Percentiles rank a stretch among this genome's conserved stretches.
These are phyloP conservation scores for Drosophila subquinaria DNA, from an alignment of 2,888 invertebrate genomes.

Conservation along the genomic window DNA sequence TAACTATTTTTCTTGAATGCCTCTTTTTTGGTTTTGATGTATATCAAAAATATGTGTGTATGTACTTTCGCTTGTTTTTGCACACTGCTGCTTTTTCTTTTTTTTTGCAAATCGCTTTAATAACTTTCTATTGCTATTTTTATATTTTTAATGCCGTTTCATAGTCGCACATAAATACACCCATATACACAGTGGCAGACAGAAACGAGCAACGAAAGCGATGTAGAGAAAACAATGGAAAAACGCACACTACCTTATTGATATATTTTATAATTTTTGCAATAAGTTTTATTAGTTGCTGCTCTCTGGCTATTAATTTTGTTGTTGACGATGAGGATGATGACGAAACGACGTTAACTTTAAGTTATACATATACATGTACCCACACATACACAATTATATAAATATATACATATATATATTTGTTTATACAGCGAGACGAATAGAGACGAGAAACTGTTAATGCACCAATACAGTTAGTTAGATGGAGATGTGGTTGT, in stretches of 20 bases:
- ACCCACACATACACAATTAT: conserved; percentile 28
- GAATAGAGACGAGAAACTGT: conserved; percentile 56
- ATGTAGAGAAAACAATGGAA: conserved; percentile 49
- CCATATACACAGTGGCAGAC: conserved; percentile 29
- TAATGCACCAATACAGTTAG: conserved; percentile 54
- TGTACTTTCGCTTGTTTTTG: conserved; percentile 52
- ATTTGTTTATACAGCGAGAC: conserved; percentile 35
- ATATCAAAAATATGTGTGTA: conserved; percentile 29
- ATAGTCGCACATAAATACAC: conserved; percentile 24
- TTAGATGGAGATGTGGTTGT: conserved; percentile 44
- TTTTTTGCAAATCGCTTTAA: conserved; percentile 70
- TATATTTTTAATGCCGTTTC: conserved; percentile 62
- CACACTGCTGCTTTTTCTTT: conserved; percentile 46
- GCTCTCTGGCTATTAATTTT: conserved; percentile 32
- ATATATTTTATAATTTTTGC: conserved; percentile 56
- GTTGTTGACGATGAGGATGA: conserved; percentile 35
- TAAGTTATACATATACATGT: conserved; percentile 57
- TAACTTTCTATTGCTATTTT: conserved; percentile 82
- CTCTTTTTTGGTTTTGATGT: conserved; percentile 37
- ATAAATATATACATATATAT: conserved; percentile 25
- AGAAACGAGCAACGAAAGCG: conserved; percentile 39
- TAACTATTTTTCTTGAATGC: conserved; percentile 76
- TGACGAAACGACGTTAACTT: conserved; percentile 64
- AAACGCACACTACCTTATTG: conserved; percentile 65
- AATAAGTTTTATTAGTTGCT: conserved; percentile 37